Evolutionary conservation across 35 echinoderm and acorn worm species (phyloP), one percentile per base, ranked within the genome.

Genomic region (Ptychodera flava): DNA sequence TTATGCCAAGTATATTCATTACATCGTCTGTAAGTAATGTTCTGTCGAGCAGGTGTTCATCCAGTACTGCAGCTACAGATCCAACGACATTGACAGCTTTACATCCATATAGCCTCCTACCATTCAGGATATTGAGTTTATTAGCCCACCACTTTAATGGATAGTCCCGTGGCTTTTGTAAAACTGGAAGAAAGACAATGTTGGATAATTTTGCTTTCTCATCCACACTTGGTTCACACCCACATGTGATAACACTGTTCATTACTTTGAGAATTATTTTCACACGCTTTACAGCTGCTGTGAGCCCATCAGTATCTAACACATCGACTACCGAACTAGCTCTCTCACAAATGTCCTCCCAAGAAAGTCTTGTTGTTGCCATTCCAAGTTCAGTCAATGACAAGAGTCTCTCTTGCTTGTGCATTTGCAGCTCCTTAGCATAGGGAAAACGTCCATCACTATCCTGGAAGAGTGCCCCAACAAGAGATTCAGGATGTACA

Each of bases 361-460:
- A 83, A 79, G 64, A 77, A 35, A 89, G 6, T 1, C 78, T 79
- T 31, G 88, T 36, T 79, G 75, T 78, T 77, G 77, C 80, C 91
- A 92, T 92, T 31, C 91, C 91, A 30, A 89, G 37, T 27, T 88
- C 16, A 34, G 0, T n/a, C 15, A 92, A 82, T 12, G 91, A 84
- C 0, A 83, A 31, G 2, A 92, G 36, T 15, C 79, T 79, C 12
- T 53, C 75, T n/a, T n/a, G n/a, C n/a, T n/a, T n/a, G 29, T 36
- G 30, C 29, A 10, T 10, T 31, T 33, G 52, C 38, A 82, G 89
- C 30, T 85, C 76, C 22, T 85, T 29, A 32, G 86, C 82, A 29
- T 84, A 78, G 38, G 86, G 77, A 64, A 92, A 92, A 16, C 85
- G 77, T 27, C 78, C 32, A 80, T 92, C 86, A 27, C 64, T 77